Evolutionary conservation across 2,888 invertebrate species (phyloP), one percentile per base, ranked within the genome.

Genomic region (Xestia xanthographa): DNA sequence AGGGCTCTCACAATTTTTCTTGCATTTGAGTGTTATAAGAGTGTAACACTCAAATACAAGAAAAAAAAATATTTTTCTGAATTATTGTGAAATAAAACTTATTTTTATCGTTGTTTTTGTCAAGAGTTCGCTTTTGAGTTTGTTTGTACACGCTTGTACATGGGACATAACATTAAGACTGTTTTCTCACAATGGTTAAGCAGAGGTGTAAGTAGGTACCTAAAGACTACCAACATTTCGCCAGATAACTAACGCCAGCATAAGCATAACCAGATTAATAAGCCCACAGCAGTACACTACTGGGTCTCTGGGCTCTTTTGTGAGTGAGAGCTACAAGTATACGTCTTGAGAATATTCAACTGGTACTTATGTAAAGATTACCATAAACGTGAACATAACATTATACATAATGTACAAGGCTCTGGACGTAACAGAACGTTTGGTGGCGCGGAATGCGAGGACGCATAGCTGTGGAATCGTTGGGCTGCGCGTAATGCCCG

Each of bases 401-500:
- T 4, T 50, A 0, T 22, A 48, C 17, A 56, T 48, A 41, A n/a
- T 45, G 9, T 48, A 56, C 41, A 34, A 43, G 48, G 20, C 45
- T 5, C 20, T 14, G 53, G 53, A 26, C 20, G 45, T 41, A 17
- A 63, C 38, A 58, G 56, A 58, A 14, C 41, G 41, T 41, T 65
- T 65, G 77, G 69, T 70, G 17, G 63, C 34, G 48, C 48, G 79
- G 48, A 77, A 77, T 77, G 79, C 71, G 72, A 71, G 63, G 41
- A 34, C 72, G n/a, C 79, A 71, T 70, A 29, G 63, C 63, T 79
- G 77, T 8, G 79, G 79, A 48, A 41, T 50, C 41, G 72, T 70
- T 56, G 63, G 17, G 63, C 45, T 17, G 56, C 41, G 34, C 41
- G 29, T 48, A 56, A 43, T 26, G 79, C 63, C 45, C 72, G 71